Conservation (phyloP, 2,888 invertebrate genomes). For the Sesia bembeciformis region DNA sequence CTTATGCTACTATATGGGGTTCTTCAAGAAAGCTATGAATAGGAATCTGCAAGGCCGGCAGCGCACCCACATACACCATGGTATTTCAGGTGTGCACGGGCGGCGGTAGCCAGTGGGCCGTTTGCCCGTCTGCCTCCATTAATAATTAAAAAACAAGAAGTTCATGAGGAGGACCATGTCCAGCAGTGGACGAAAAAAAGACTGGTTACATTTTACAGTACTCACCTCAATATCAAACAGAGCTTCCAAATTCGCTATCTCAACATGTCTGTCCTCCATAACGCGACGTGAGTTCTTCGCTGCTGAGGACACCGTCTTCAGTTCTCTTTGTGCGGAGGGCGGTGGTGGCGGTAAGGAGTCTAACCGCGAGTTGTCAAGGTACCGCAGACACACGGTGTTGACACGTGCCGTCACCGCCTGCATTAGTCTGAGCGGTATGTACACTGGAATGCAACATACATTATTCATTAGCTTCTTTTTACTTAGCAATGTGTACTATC, state of each 20-base stretch:
- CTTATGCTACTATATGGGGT: no score
- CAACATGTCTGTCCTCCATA: constrained; percentile 94
- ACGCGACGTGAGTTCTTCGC: constrained; percentile 87
- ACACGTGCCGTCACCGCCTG: constrained; percentile 81
- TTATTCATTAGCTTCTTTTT: no score
- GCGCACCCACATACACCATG: no score
- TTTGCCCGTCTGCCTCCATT: no score
- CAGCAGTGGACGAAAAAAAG: no score
- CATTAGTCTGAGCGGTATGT: constrained; percentile 83
- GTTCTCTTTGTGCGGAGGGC: constrained; percentile 62
- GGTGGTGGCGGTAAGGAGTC: constrained; percentile 77
- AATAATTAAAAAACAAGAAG: no score
- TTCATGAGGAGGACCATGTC: no score
- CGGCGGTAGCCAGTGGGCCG: no score
- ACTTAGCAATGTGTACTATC: no score
- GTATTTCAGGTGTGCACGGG: no score
- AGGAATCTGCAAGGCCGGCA: no score
- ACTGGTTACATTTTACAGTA: constrained; percentile 1
- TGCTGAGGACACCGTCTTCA: constrained; percentile 77
- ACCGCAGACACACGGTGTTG: constrained; percentile 80
- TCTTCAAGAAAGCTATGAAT: no score
- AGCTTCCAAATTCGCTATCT: constrained; percentile 87
- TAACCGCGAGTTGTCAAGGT: constrained; percentile 79
- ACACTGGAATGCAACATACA: constrained; percentile 68
- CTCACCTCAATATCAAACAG: constrained; percentile 85